phyloP scores from a whole-genome alignment of 2,113 vertebrate genomes.

The Mirza zaza region DNA sequence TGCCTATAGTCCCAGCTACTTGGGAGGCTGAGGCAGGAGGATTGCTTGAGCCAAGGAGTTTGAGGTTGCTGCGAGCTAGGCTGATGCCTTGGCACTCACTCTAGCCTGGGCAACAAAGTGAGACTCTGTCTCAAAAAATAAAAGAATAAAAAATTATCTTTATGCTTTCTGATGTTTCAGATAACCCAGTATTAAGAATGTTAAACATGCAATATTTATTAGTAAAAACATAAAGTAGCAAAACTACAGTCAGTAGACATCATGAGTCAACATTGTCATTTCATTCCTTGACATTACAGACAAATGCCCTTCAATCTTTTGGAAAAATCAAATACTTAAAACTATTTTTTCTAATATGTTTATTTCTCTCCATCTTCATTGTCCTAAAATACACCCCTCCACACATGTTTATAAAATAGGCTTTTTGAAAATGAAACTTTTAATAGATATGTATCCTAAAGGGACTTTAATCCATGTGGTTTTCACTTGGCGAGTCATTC shows the following conservation, averaged over 20 bases:
- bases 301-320: neutral
- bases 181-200: neutral
- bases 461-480: neutral
- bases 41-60: too few relatives aligned
- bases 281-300: neutral
- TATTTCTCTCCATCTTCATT: neutral
- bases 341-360: neutral
- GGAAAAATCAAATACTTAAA: neutral
- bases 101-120: too few relatives aligned
- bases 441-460: neutral
- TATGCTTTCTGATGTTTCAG: neutral
- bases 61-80: too few relatives aligned
- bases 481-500: conserved; percentile 1
- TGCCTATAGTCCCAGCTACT: too few relatives aligned
- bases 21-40: too few relatives aligned
- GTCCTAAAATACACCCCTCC: neutral
- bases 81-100: too few relatives aligned
- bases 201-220: neutral
- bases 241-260: neutral
- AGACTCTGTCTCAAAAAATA: too few relatives aligned
- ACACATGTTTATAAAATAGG: neutral
- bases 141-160: neutral
- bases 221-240: neutral
- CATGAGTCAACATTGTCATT: neutral
- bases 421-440: neutral